Conservation (phyloP, 2,888 invertebrate genomes). For the Limulus polyphemus region DNA sequence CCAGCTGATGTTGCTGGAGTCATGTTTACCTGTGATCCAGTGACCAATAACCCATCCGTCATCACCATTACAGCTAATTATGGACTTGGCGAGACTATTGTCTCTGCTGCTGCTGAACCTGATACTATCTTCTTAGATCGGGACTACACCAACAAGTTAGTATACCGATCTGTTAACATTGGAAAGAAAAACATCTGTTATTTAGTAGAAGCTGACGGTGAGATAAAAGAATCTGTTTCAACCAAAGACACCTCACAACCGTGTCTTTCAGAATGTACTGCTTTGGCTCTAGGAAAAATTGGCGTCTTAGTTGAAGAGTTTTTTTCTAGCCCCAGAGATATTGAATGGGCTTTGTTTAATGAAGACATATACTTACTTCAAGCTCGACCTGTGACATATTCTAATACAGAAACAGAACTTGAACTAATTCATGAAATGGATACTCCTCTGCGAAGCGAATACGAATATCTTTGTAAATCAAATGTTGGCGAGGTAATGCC, state of each 20-base stretch:
- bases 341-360: neutral
- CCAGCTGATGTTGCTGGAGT: constrained; percentile 54
- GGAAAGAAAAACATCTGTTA: neutral
- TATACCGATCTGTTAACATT: neutral
- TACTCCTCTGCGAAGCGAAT: constrained; percentile 17
- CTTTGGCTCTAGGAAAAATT: neutral
- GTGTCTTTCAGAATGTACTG: neutral
- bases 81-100: constrained; percentile 57
- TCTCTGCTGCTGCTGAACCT: constrained; percentile 62
- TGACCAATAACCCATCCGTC: constrained; percentile 51
- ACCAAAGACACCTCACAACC: neutral
- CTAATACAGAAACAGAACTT: constrained; percentile 54
- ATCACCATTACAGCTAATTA: constrained; percentile 64
- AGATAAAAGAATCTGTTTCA: neutral
- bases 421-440: constrained; percentile 69
- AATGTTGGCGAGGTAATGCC: constrained; percentile 10
- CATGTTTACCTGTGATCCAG: constrained; percentile 65
- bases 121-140: constrained; percentile 46
- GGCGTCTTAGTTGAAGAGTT: neutral
- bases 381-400: constrained; percentile 57
- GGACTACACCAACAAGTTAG: too few relatives aligned
- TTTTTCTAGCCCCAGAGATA: neutral
- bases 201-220: neutral
- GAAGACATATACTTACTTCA: neutral
- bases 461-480: constrained; percentile 20